phyloP scores from a whole-genome alignment of 1,140 invertebrate genomes.

The Drosophila cardini region DNA sequence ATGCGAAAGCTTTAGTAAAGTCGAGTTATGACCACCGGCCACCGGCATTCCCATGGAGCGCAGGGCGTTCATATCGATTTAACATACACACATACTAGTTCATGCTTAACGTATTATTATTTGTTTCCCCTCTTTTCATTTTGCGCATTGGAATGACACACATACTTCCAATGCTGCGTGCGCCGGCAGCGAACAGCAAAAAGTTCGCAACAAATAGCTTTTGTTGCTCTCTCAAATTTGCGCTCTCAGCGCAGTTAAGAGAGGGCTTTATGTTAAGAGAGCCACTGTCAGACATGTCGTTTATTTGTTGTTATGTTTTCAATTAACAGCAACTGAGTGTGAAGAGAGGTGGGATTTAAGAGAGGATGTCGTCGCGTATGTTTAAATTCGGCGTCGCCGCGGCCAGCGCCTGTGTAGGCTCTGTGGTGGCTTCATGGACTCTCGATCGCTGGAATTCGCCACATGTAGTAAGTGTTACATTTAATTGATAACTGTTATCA shows the following conservation, averaged over 20 bases:
- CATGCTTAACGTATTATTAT: slow-evolving; percentile 15
- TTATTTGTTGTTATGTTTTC: slow-evolving; percentile 16
- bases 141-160: slow-evolving; percentile 41
- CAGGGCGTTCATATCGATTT: slow-evolving; percentile 61
- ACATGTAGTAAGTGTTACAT: slow-evolving; percentile 62
- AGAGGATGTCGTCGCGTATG: slow-evolving; percentile 79
- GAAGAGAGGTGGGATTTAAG: slow-evolving; percentile 29
- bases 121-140: slow-evolving; percentile 11
- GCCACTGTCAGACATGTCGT: background rate
- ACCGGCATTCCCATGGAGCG: slow-evolving; percentile 10
- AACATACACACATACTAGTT: slow-evolving; percentile 39
- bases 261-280: background rate
- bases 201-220: slow-evolving; percentile 62
- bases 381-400: slow-evolving; percentile 81
- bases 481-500: no score
- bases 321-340: slow-evolving; percentile 13
- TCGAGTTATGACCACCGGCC: background rate
- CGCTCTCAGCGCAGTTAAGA: background rate
- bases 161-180: slow-evolving; percentile 49
- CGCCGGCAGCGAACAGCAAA: slow-evolving; percentile 30
- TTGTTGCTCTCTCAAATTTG: background rate
- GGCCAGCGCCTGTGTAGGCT: slow-evolving; percentile 74
- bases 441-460: slow-evolving; percentile 74
- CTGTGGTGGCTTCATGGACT: slow-evolving; percentile 72
- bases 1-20: slow-evolving; percentile 12